Base-by-base conservation (phyloP, 2,888 invertebrate species). In the Stramonita haemastoma region DNA sequence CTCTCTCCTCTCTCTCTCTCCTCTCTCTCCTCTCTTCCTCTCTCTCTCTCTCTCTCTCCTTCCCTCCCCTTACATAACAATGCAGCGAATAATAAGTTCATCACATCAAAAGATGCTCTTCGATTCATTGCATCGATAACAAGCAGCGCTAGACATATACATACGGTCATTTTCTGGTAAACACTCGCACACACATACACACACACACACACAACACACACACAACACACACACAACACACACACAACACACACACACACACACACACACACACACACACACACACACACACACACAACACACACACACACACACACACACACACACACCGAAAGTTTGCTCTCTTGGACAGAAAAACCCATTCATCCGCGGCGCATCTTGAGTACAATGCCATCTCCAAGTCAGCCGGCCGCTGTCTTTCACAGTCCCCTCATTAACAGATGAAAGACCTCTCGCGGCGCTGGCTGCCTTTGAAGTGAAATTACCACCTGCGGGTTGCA, bases 221-320 rank as follows among this genome's bases (percentile, higher is more conserved):
- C 46, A 46, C 46, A 46, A 2, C 2, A 2, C 8, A 46, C 46
- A 46, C 46, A 46, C 46, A 5, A 46, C 2, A 46, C 46, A 46
- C 46, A 46, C 46, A 46, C 46, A 2, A 46, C 8, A 46, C 46
- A 46, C 46, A 46, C 46, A 66, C 26, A 66, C 66, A 66, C 66
- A 66, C 66, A 6, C 13, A 66, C 66, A 66, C 66, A 66, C 66
- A 66, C 26, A 66, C 13, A 66, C 66, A 6, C 13, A 66, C 66
- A 66, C 66, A 66, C 66, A 66, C 66, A 66, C 13, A 66, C 66
- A 26, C 26, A 22, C 66, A 66, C 26, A 6, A 73, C n/a, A 73
- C 73, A 73, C 73, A 73, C 73, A 73, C 73, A 73, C 73, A 73
- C 73, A 73, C 73, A 73, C 73, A 73, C 73, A 73, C n/a, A 73